Conservation (phyloP, 2,888 invertebrate species). For the Aspidiotus rigidus region DNA sequence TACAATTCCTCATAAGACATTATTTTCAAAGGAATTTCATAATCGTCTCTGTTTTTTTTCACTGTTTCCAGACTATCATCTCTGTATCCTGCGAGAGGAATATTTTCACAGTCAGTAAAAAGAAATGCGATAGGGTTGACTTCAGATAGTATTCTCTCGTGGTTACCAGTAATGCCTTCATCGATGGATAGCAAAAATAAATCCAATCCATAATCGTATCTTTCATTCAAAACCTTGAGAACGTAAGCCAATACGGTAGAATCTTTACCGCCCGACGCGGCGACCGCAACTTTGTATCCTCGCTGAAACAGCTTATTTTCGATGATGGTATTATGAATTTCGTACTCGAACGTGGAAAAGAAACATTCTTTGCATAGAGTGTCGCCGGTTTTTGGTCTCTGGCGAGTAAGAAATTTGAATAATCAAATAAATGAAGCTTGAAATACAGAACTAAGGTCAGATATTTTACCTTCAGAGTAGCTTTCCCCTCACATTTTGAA, state of each 20-base stretch:
- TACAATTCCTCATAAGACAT: constrained; percentile 94
- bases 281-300: constrained; percentile 82
- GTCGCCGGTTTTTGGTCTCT: constrained; percentile 86
- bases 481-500: too few relatives aligned
- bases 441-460: too few relatives aligned
- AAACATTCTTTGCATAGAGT: constrained; percentile 91
- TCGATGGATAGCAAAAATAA: constrained; percentile 90
- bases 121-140: background rate
- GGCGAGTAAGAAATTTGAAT: too few relatives aligned
- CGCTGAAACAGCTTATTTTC: constrained; percentile 69
- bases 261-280: constrained; percentile 90
- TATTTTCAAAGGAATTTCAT: constrained; percentile 85
- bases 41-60: constrained; percentile 86
- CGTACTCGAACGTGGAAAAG: constrained; percentile 84
- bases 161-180: constrained; percentile 82
- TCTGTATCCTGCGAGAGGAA: constrained; percentile 55
- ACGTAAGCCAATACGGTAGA: constrained; percentile 95
- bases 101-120: constrained; percentile 3
- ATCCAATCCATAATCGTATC: constrained; percentile 80
- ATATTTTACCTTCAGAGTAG: too few relatives aligned
- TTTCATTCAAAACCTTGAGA: constrained; percentile 79
- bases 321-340: constrained; percentile 84
- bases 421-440: too few relatives aligned
- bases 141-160: background rate
- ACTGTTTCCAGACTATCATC: constrained; percentile 97